Evolutionary conservation across 1,140 invertebrate species (phyloP).

Genomic region (Stenopsyche tienmushanensis): DNA sequence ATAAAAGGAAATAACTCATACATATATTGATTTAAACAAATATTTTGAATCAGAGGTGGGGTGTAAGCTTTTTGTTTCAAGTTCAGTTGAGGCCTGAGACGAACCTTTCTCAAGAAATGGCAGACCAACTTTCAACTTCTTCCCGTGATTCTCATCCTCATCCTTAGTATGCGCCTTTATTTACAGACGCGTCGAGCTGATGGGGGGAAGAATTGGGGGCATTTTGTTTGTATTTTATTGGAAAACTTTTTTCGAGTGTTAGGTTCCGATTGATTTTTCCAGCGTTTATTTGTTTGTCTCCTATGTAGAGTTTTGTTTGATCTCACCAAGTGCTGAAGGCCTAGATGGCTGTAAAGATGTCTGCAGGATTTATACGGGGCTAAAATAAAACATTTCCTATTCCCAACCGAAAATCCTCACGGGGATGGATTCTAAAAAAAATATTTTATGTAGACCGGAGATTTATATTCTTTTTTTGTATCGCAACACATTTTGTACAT

Average conservation of each 20-base stretch:
- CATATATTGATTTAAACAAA: no score
- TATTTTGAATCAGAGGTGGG: conserved; percentile 14
- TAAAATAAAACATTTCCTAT: conserved; percentile 20
- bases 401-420: conserved; percentile 3
- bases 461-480: no score
- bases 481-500: no score
- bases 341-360: conserved; percentile 35
- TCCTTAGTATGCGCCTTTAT: conserved; percentile 5
- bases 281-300: conserved; percentile 38
- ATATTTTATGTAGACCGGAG: no score
- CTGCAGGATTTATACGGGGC: conserved; percentile 30
- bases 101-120: background rate
- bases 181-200: conserved; percentile 18
- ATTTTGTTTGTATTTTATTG: conserved; percentile 37
- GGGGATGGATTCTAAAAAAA: no score
- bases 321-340: conserved; percentile 34
- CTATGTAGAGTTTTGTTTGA: conserved; percentile 34
- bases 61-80: conserved; percentile 28
- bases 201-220: conserved; percentile 1
- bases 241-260: conserved; percentile 34
- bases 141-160: conserved; percentile 11
- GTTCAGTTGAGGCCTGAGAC: conserved; percentile 9
- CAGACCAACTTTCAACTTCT: conserved; percentile 21
- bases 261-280: conserved; percentile 35
- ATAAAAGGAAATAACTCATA: no score